phyloP scores from a whole-genome alignment of 2,888 invertebrate species.

The Lycocerus yunnanus region DNA sequence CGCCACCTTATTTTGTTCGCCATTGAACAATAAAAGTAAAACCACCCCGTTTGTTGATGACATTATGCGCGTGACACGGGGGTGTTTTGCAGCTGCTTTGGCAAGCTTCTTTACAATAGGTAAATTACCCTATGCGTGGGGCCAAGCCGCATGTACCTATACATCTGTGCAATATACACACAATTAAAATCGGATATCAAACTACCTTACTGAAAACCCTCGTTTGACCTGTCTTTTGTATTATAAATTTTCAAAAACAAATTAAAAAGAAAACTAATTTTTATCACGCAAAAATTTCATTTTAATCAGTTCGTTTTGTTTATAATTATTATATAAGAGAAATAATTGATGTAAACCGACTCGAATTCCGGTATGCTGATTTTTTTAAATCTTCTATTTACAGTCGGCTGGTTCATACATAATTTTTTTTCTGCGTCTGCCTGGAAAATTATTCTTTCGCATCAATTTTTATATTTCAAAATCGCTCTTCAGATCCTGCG shows the following conservation, averaged over 20 bases:
- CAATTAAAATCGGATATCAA: neutral
- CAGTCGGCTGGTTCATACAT: too few relatives aligned
- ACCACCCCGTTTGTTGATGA: constrained; percentile 20
- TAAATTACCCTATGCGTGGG: constrained; percentile 20
- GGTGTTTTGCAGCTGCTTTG: constrained; percentile 37
- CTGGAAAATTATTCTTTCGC: too few relatives aligned
- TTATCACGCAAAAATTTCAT: neutral
- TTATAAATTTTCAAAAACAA: neutral
- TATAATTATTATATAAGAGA: neutral
- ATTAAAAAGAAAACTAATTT: neutral
- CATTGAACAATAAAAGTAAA: constrained; percentile 25
- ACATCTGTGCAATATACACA: constrained; percentile 17
- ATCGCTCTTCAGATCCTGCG: too few relatives aligned
- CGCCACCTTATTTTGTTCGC: constrained; percentile 23
- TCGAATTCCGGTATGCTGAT: neutral
- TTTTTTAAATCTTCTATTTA: too few relatives aligned
- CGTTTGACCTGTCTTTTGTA: neutral
- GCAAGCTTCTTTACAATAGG: constrained; percentile 14
- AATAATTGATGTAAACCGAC: too few relatives aligned
- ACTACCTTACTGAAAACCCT: neutral
- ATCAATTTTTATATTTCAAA: too few relatives aligned
- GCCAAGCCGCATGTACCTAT: constrained; percentile 20
- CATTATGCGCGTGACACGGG: constrained; percentile 33
- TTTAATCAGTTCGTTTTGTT: neutral
- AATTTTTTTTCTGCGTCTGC: too few relatives aligned